phyloP scores from a whole-genome alignment of 2,888 invertebrate species.

The Malthinus seriepunctatus region DNA sequence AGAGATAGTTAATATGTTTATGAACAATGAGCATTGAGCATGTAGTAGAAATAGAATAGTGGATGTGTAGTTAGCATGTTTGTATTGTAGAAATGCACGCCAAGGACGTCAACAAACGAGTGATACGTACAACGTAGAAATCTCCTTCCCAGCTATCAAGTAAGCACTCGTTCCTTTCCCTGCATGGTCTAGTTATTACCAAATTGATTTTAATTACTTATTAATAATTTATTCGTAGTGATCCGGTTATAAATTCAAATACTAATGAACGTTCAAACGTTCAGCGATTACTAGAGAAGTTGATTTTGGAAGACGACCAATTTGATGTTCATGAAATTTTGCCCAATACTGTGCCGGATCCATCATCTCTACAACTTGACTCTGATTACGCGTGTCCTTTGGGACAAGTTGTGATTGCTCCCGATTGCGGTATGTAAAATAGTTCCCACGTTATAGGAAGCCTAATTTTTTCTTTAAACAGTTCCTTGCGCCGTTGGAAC shows the following conservation, averaged over 20 bases:
- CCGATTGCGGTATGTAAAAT: slow-evolving; percentile 76
- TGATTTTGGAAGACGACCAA: slow-evolving; percentile 92
- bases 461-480: slow-evolving; percentile 46
- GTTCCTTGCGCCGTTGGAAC: slow-evolving; percentile 93
- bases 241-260: slow-evolving; percentile 85
- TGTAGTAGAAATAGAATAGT: slow-evolving; percentile 40
- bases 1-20: background rate
- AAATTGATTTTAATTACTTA: slow-evolving; percentile 12
- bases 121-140: slow-evolving; percentile 89
- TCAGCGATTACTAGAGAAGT: slow-evolving; percentile 80
- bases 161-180: slow-evolving; percentile 59
- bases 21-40: slow-evolving; percentile 23
- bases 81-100: slow-evolving; percentile 72
- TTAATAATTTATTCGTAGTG: slow-evolving; percentile 59
- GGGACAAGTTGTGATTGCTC: slow-evolving; percentile 92
- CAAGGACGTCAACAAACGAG: slow-evolving; percentile 86
- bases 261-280: slow-evolving; percentile 86
- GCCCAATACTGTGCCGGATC: slow-evolving; percentile 93
- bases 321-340: slow-evolving; percentile 91
- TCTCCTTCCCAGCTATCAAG: slow-evolving; percentile 91
- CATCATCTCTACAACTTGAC: slow-evolving; percentile 81
- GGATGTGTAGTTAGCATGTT: slow-evolving; percentile 52
- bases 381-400: slow-evolving; percentile 92
- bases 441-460: background rate
- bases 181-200: slow-evolving; percentile 10